Evolutionary conservation across 2,113 vertebrate species (phyloP).

Genomic region (Galeopterus variegatus): DNA sequence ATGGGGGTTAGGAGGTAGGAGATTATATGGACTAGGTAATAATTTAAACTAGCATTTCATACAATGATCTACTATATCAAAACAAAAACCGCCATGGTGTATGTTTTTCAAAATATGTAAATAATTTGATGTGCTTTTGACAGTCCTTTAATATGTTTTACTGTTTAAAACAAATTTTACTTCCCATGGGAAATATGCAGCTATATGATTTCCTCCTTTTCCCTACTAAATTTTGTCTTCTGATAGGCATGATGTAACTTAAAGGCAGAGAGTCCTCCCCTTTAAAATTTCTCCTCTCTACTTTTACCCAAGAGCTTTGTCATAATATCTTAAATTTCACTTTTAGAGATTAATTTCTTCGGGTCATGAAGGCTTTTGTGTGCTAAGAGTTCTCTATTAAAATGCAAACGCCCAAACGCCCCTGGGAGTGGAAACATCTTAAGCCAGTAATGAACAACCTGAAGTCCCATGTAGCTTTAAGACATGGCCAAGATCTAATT

Average conservation of each 20-base stretch:
- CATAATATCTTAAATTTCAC: constrained; percentile 63
- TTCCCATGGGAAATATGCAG: neutral
- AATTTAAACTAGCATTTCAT: constrained; percentile 18
- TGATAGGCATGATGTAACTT: neutral
- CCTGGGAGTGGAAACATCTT: neutral
- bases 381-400: constrained; percentile 64
- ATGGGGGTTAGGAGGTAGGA: neutral
- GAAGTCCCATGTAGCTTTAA: constrained; percentile 4
- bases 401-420: constrained; percentile 41
- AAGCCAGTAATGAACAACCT: constrained; percentile 58
- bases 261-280: neutral
- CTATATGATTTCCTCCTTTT: constrained; percentile 32
- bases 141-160: neutral
- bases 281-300: constrained; percentile 8
- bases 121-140: constrained; percentile 5
- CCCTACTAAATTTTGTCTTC: constrained; percentile 20
- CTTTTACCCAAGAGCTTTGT: constrained; percentile 11
- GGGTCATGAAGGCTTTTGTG: constrained; percentile 52
- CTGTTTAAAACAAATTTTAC: constrained; percentile 40
- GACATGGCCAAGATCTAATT: constrained; percentile 54
- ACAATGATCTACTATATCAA: neutral
- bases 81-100: neutral
- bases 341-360: constrained; percentile 77
- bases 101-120: constrained; percentile 40
- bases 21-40: neutral